Evolutionary conservation across 1,140 invertebrate species (phyloP).

Genomic region (Zaprionus africanus): DNA sequence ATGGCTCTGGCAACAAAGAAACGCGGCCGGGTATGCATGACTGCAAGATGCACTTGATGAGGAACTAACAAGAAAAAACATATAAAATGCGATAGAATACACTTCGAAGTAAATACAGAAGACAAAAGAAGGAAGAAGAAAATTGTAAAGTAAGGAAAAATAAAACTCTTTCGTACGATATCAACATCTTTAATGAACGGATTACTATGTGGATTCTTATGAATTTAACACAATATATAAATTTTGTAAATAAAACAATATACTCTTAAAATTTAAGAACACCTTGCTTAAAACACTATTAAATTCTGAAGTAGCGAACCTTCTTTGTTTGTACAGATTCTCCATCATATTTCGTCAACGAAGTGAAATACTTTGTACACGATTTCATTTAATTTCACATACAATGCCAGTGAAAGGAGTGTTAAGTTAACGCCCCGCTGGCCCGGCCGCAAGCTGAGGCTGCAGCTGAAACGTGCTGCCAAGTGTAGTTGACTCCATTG

Average conservation of each 20-base stretch:
- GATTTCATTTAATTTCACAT: neutral
- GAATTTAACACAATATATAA: no score
- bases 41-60: conserved; percentile 5
- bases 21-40: neutral
- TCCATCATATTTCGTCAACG: neutral
- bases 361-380: neutral
- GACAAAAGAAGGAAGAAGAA: no score
- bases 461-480: neutral
- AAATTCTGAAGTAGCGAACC: neutral
- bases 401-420: neutral
- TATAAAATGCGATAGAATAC: no score
- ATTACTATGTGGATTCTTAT: no score
- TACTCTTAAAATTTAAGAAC: no score
- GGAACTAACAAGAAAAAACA: no score
- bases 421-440: conserved; percentile 1
- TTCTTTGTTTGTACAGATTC: neutral
- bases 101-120: no score
- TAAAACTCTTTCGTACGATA: no score
- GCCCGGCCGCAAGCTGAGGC: neutral
- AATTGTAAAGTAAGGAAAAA: no score
- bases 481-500: neutral
- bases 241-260: no score
- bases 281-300: no score
- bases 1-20: conserved; percentile 27
- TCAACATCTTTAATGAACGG: no score